Base-by-base conservation (phyloP, 2,113 vertebrate genomes). In the Scalopus aquaticus region DNA sequence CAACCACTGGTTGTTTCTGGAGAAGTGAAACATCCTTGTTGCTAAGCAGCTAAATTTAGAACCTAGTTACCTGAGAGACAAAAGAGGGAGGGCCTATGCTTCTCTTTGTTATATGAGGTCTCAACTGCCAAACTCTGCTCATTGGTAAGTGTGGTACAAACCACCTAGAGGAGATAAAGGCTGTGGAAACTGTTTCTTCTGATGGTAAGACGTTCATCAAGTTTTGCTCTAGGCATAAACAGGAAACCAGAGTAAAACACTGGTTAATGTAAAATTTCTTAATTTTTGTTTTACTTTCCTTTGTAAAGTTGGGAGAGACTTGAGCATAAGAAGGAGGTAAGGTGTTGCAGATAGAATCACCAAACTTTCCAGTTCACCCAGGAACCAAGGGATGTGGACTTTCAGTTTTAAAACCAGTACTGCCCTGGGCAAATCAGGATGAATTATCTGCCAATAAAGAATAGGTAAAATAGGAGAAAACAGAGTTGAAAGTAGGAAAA, bases 41-140 rank as follows among this genome's bases (percentile, higher is more conserved):
- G 93, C 94, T 95, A 91, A 95, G 96, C 83, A 95, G 11, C 32
- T 74, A 86, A 82, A 82, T 93, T 44, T 96, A 95, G 90, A 95
- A 96, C 72, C 82, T 74, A 39, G 70, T 73, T 11, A 65, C 80
- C 87, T 30, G 12, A 35, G 65, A 91, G 64, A 95, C 88, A 62
- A 91, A 88, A 37, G 74, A 2, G 13, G 35, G 24, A 78, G 42
- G 28, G 39, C 9, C 83, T 88, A 11, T 24, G 49, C 56, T 94
- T 78, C 24, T 79, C 62, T 91, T 91, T 91, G 46, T 89, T 91
- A 69, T 64, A 30, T 80, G 77, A 91, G 39, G 54, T 56, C 91
- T 81, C 67, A 69, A 30, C 62, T 78, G 76, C 20, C 83, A 60
- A 69, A 30, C 62, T 94, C 22, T 69, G 64, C 44, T 85, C 54